Conservation (phyloP, 2,888 invertebrate species). For the Parapristionchus giblindavisi region DNA sequence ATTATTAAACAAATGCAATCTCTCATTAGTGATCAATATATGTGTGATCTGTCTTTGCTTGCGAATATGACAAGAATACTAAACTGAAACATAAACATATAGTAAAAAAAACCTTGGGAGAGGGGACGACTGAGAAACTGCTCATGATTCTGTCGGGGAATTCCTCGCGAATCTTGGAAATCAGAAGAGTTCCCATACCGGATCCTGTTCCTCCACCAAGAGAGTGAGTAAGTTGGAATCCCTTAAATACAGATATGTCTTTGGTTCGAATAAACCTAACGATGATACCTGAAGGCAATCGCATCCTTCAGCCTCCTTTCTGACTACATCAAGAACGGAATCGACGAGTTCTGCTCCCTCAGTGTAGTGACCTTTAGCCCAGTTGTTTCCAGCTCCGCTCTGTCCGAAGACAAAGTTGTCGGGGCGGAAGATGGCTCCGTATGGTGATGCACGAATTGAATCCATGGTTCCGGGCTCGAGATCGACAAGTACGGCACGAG, state of each 20-base stretch:
- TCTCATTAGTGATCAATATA: not conserved
- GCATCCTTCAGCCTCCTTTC: constrained; percentile 84
- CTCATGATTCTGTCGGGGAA: constrained; percentile 98
- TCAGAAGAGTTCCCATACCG: constrained; percentile 87
- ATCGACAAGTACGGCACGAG: constrained; percentile 90
- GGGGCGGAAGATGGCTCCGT: constrained; percentile 82
- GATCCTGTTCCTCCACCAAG: constrained; percentile 86
- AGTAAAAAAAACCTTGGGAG: constrained; percentile 76
- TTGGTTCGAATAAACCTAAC: not conserved
- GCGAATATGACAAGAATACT: not conserved
- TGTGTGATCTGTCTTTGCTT: no score
- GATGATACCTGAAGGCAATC: constrained; percentile 79
- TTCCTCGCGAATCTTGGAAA: constrained; percentile 94
- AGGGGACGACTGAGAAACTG: constrained; percentile 91
- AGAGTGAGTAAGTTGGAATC: constrained; percentile 87
- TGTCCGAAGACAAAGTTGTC: constrained; percentile 93
- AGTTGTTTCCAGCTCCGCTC: constrained; percentile 84
- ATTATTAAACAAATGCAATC: not conserved
- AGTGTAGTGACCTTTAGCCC: constrained; percentile 91
- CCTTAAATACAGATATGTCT: constrained; percentile 68
- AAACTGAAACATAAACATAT: not conserved
- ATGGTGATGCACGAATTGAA: constrained; percentile 90
- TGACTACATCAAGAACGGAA: constrained; percentile 75
- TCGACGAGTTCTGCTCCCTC: constrained; percentile 81
- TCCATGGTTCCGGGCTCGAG: constrained; percentile 98